Evolutionary conservation across 1,140 invertebrate species (phyloP).

Genomic region (Aradophagus sp.): DNA sequence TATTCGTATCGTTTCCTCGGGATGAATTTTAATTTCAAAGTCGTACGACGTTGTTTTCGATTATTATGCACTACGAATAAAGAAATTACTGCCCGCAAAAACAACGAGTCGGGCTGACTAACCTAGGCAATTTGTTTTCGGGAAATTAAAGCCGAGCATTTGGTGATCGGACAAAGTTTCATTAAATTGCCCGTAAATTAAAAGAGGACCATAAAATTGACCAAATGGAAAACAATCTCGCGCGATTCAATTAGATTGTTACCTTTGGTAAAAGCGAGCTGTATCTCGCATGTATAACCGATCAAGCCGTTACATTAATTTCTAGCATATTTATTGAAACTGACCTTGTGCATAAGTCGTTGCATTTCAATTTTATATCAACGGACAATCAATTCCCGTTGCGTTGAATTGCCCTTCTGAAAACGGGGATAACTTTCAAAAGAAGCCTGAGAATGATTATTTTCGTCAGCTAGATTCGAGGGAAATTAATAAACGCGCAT

Average conservation of each 20-base stretch:
- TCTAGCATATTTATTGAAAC: too few species aligned
- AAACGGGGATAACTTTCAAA: too few species aligned
- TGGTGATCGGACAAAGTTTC: constrained; percentile 35
- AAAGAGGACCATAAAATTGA: constrained; percentile 49
- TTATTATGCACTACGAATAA: too few species aligned
- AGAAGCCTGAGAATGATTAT: too few species aligned
- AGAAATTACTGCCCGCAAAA: too few species aligned
- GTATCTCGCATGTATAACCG: constrained; percentile 1
- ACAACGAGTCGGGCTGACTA: constrained; percentile 33
- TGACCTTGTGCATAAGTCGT: too few species aligned
- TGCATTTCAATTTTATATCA: too few species aligned
- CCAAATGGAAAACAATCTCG: constrained; percentile 49
- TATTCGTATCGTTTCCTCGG: too few species aligned
- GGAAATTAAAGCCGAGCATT: constrained; percentile 55
- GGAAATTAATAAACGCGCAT: background rate
- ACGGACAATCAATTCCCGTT: too few species aligned
- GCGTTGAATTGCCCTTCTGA: too few species aligned
- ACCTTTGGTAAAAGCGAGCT: constrained; percentile 11
- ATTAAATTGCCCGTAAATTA: constrained; percentile 54
- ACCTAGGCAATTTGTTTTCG: constrained; percentile 51
- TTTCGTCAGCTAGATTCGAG: background rate
- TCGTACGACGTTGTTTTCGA: too few species aligned
- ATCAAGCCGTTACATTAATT: constrained; percentile 1
- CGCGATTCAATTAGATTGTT: constrained; percentile 56
- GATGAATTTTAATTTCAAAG: too few species aligned